Conservation (phyloP, 2,113 vertebrate species). For the Opisthocomus hoazin region DNA sequence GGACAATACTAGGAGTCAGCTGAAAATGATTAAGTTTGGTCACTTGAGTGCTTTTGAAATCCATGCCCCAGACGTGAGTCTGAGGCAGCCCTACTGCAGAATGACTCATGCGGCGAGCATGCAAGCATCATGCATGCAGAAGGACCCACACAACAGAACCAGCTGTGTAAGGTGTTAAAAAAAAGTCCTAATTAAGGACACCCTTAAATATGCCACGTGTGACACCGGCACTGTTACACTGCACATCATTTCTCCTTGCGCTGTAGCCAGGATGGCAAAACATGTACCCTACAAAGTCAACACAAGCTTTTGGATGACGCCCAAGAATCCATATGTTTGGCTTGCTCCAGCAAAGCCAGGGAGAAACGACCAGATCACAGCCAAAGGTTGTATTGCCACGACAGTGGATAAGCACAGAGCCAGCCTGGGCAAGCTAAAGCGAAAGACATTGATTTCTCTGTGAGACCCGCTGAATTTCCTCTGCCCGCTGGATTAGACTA, state of each 20-base stretch:
- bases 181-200: background rate
- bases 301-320: background rate
- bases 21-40: constrained; percentile 56
- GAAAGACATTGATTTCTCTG: background rate
- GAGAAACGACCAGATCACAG: background rate
- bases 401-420: background rate
- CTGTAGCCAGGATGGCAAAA: background rate
- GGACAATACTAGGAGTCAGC: constrained; percentile 45
- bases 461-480: background rate
- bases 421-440: background rate
- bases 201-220: background rate
- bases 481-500: background rate
- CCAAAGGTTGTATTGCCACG: background rate
- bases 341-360: background rate
- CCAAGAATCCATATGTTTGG: background rate
- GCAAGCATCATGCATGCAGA: background rate
- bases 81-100: background rate
- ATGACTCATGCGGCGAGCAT: constrained; percentile 5
- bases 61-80: constrained; percentile 2
- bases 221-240: background rate
- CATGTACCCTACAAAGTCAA: background rate
- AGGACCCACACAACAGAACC: background rate
- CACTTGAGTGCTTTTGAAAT: constrained; percentile 44
- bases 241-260: background rate
- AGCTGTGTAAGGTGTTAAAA: background rate